These are phyloP conservation scores for Piezodorus guildinii DNA, from an alignment of 1,140 invertebrate genomes.

Conservation along the genomic window DNA sequence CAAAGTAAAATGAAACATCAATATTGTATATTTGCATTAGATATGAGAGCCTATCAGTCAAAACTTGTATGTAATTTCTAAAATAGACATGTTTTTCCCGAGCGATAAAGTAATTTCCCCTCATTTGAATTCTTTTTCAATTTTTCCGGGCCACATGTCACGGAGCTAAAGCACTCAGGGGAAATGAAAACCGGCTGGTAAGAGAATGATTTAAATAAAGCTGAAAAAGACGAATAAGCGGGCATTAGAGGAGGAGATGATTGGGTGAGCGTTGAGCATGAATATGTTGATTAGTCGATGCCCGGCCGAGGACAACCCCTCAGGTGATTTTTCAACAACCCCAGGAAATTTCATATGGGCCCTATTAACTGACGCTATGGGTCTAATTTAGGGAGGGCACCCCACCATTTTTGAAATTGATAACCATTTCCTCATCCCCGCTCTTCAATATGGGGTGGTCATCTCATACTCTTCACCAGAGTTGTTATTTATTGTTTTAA, in stretches of 20 bases:
- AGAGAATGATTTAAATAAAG: no score
- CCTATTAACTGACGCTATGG: background rate
- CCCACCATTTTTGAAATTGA: slow-evolving; percentile 17
- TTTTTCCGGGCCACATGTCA: no score
- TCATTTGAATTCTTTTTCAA: no score
- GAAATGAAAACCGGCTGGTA: no score
- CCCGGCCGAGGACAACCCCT: slow-evolving; percentile 18
- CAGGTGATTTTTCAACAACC: slow-evolving; percentile 7
- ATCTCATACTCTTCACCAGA: no score
- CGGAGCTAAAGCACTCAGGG: no score
- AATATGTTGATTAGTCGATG: slow-evolving; percentile 7
- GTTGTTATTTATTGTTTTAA: no score
- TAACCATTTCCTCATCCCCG: background rate
- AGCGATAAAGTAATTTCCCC: no score
- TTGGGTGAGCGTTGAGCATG: background rate
- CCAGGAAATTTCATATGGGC: slow-evolving; percentile 1
- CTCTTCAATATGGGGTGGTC: background rate
- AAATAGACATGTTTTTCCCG: no score
- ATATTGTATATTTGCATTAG: background rate
- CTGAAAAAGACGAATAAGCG: no score
- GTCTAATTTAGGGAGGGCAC: background rate
- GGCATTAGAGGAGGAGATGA: background rate
- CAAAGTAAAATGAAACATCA: background rate
- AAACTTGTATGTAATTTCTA: no score
- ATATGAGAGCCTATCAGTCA: no score